Percentiles rank a stretch among this genome's conserved stretches.
Evolutionary conservation across 2,888 invertebrate species (phyloP).

Genomic region (Pristionchus japonicus): DNA sequence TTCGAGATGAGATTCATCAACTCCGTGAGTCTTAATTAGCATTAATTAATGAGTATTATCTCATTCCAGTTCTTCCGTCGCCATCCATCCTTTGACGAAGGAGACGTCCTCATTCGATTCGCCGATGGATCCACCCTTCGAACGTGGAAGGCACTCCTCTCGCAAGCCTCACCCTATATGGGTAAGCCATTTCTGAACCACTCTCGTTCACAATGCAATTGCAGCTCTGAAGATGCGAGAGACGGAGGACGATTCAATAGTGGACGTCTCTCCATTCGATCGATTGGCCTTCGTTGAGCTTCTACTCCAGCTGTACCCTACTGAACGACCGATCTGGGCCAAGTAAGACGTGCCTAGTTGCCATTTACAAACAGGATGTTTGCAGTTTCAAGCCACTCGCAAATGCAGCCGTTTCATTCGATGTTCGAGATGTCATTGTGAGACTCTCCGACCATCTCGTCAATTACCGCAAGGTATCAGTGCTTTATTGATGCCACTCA

Average conservation of each 20-base stretch:
- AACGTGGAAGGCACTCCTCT: constrained; percentile 45
- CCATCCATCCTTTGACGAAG: constrained; percentile 42
- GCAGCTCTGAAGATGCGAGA: constrained; percentile 40
- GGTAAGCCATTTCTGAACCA: neutral
- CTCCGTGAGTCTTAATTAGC: neutral
- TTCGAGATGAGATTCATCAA: constrained; percentile 39
- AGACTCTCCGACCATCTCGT: constrained; percentile 33
- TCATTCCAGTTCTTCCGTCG: constrained; percentile 32
- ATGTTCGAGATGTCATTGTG: constrained; percentile 22
- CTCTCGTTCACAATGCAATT: neutral
- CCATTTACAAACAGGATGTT: neutral
- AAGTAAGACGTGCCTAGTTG: neutral
- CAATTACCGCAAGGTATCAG: constrained; percentile 27
- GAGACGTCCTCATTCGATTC: constrained; percentile 39
- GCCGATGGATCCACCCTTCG: constrained; percentile 40
- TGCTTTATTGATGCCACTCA: too few species aligned
- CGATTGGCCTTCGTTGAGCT: constrained; percentile 8
- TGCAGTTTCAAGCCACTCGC: constrained; percentile 38
- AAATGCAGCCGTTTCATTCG: constrained; percentile 41
- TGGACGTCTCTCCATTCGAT: constrained; percentile 44
- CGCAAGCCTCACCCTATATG: constrained; percentile 35
- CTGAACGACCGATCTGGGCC: constrained; percentile 40
- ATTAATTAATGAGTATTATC: neutral
- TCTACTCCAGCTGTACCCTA: constrained; percentile 42
- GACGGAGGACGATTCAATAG: constrained; percentile 33